These are phyloP conservation scores for Propsilocerus akamusi DNA, from an alignment of 1,140 invertebrate species.

Conservation along the genomic window DNA sequence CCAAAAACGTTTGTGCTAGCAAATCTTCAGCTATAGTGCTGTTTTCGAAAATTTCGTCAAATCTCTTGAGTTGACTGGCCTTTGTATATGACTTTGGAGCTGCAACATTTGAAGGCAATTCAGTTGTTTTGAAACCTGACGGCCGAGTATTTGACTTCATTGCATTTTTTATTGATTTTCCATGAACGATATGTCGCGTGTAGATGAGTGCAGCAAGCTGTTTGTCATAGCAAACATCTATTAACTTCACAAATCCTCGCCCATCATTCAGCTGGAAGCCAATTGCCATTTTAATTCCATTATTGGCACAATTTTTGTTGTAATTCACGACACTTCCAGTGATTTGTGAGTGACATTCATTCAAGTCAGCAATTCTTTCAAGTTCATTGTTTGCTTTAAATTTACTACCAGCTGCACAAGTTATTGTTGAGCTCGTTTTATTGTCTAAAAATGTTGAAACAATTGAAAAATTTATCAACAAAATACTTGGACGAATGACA, in stretches of 20 bases:
- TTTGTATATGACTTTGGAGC: constrained; percentile 13
- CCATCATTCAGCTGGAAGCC: not conserved
- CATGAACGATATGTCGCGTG: constrained; percentile 7
- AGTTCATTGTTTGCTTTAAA: not conserved
- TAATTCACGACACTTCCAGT: not conserved
- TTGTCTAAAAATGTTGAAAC: not conserved
- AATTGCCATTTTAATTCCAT: not conserved
- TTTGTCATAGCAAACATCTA: constrained; percentile 22
- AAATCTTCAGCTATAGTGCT: constrained; percentile 15
- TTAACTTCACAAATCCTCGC: not conserved
- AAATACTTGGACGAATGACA: not conserved
- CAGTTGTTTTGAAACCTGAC: constrained; percentile 15
- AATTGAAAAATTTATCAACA: not conserved
- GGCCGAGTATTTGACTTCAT: not conserved
- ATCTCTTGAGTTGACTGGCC: constrained; percentile 16
- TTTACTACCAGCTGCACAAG: not conserved
- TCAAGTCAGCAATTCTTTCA: not conserved
- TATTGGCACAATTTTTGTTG: not conserved
- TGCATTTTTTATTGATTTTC: constrained; percentile 5
- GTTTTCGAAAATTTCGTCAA: constrained; percentile 17
- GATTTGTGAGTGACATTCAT: not conserved
- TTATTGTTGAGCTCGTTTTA: not conserved
- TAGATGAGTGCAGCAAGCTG: constrained; percentile 18
- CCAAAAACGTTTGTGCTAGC: constrained; percentile 21
- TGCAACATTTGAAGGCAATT: constrained; percentile 10